Evolutionary conservation across 2,113 vertebrate species (phyloP).

Genomic region (Pangasianodon gigas): DNA sequence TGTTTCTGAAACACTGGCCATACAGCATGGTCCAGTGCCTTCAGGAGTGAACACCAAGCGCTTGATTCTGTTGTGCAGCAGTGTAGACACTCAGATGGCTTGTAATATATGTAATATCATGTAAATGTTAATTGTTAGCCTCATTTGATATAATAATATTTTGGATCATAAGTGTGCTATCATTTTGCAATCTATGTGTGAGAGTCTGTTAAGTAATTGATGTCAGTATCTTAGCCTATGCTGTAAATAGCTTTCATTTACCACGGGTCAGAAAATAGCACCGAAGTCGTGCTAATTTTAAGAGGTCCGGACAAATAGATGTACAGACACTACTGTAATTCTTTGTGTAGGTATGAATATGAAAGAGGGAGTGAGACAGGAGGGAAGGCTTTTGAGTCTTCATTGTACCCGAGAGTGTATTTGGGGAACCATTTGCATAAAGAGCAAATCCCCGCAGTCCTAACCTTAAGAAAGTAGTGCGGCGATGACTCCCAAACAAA

Average conservation of each 20-base stretch:
- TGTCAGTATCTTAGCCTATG: neutral
- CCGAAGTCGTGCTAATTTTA: neutral
- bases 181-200: neutral
- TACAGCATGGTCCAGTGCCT: neutral
- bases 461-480: slow-evolving; percentile 57
- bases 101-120: neutral
- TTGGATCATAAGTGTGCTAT: neutral
- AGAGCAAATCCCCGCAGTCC: slow-evolving; percentile 57
- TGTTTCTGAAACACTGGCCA: slow-evolving; percentile 14
- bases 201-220: slow-evolving; percentile 4
- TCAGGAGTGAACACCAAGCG: neutral
- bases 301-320: slow-evolving; percentile 21
- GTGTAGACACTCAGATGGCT: neutral
- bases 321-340: slow-evolving; percentile 34
- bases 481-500: slow-evolving; percentile 55
- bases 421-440: slow-evolving; percentile 57
- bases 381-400: slow-evolving; percentile 42
- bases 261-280: neutral
- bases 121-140: neutral
- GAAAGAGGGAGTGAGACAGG: slow-evolving; percentile 28
- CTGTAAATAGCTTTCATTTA: neutral
- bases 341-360: slow-evolving; percentile 3
- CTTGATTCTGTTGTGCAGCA: neutral
- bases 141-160: slow-evolving; percentile 19
- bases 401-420: slow-evolving; percentile 42